Percentiles rank a stretch among this genome's conserved stretches.
phyloP scores from a whole-genome alignment of 2,113 vertebrate genomes.

The Zosterops hypoxanthus region DNA sequence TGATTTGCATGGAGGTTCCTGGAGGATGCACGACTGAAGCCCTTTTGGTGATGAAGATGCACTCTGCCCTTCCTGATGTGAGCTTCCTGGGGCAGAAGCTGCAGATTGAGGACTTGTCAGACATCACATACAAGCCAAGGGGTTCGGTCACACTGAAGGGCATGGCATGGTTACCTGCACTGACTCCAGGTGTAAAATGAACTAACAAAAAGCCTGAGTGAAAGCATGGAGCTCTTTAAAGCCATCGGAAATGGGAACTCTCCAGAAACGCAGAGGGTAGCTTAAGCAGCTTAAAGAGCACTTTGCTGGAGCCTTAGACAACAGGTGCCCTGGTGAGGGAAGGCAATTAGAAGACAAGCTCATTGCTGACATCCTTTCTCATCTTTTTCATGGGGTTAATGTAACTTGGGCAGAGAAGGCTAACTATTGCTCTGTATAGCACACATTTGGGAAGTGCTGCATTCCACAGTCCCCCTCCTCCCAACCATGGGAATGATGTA shows the following conservation, averaged over 20 bases:
- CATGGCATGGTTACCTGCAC: accelerated
- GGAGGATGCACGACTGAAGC: accelerated
- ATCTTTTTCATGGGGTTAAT: background rate
- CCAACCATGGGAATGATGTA: background rate
- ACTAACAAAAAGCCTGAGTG: background rate
- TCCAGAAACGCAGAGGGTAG: background rate
- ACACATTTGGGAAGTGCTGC: background rate
- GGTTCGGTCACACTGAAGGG: background rate
- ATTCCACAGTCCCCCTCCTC: background rate
- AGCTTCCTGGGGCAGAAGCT: background rate
- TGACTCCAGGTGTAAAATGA: background rate
- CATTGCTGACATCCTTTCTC: background rate
- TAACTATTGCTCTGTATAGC: background rate
- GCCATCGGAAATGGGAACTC: background rate
- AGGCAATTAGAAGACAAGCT: background rate
- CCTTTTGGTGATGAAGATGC: background rate
- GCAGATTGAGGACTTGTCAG: background rate
- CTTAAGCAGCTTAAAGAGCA: background rate
- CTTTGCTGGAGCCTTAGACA: background rate
- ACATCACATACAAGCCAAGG: background rate
- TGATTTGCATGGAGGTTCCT: background rate
- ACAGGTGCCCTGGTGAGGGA: background rate
- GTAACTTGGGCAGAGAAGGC: background rate
- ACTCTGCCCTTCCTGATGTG: background rate
- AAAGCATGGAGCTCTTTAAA: background rate